A percentile compares a stretch with the other conserved stretches of the same genome.
These are phyloP conservation scores for Hyperopisus bebe DNA, from an alignment of 2,113 vertebrate genomes.

Conservation along the genomic window DNA sequence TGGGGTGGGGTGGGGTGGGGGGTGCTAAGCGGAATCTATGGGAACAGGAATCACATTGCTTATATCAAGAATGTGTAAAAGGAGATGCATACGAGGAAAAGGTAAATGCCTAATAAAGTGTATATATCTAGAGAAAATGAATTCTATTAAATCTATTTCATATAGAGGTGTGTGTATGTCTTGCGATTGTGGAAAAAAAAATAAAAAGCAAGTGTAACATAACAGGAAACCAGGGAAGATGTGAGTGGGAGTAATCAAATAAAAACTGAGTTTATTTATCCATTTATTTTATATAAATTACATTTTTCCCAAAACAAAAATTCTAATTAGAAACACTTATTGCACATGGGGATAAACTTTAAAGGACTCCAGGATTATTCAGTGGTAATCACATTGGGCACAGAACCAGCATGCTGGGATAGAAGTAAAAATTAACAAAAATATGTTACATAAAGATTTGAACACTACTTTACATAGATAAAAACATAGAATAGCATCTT, in stretches of 20 bases:
- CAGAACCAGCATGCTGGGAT: constrained; percentile 53
- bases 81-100: neutral
- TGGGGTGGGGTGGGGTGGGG: neutral
- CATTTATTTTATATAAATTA: constrained; percentile 85
- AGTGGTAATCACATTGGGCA: constrained; percentile 58
- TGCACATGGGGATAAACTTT: constrained; percentile 75
- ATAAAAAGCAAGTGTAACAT: neutral
- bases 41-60: neutral
- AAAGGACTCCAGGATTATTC: constrained; percentile 58
- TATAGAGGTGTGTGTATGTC: neutral
- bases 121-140: constrained; percentile 38
- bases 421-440: constrained; percentile 45
- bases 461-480: constrained; percentile 61
- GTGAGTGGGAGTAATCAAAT: constrained; percentile 26
- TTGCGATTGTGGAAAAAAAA: neutral
- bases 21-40: neutral
- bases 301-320: constrained; percentile 61
- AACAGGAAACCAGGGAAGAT: neutral
- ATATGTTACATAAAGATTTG: constrained; percentile 24
- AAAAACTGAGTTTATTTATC: constrained; percentile 48
- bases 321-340: constrained; percentile 80
- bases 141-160: constrained; percentile 35
- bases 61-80: neutral
- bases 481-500: constrained; percentile 45
- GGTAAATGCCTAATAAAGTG: neutral